Conservation (phyloP, 2,888 invertebrate species). For the Pristionchus maxplancki region DNA sequence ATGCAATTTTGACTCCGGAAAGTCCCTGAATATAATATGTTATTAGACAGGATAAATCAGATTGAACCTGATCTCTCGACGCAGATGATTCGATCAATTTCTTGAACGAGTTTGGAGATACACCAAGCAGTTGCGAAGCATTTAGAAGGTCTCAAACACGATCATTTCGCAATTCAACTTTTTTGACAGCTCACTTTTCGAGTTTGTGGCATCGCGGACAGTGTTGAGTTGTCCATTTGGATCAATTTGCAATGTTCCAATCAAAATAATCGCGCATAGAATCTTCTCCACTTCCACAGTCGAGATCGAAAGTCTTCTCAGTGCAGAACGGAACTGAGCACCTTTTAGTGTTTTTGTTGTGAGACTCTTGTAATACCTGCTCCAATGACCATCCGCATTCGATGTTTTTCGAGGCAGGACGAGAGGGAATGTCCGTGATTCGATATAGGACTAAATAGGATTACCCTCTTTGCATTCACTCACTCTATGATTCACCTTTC, state of each 20-base stretch:
- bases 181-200: neutral
- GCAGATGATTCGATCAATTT: neutral
- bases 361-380: neutral
- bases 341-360: neutral
- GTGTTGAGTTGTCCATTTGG: neutral
- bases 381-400: neutral
- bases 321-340: conserved; percentile 28
- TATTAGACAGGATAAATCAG: neutral
- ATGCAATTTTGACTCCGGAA: neutral
- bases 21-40: neutral
- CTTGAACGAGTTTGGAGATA: neutral
- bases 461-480: neutral
- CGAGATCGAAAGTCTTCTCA: conserved; percentile 1
- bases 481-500: neutral
- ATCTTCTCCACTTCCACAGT: conserved; percentile 24
- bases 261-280: neutral
- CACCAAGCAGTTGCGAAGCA: neutral
- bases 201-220: neutral
- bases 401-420: neutral
- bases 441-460: conserved; percentile 40
- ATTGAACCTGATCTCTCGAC: neutral
- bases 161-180: too few relatives aligned
- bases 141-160: neutral
- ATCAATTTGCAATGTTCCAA: neutral
- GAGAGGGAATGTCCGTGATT: neutral